Conservation (phyloP, 2,888 invertebrate species). For the Podabrus alpinus region DNA sequence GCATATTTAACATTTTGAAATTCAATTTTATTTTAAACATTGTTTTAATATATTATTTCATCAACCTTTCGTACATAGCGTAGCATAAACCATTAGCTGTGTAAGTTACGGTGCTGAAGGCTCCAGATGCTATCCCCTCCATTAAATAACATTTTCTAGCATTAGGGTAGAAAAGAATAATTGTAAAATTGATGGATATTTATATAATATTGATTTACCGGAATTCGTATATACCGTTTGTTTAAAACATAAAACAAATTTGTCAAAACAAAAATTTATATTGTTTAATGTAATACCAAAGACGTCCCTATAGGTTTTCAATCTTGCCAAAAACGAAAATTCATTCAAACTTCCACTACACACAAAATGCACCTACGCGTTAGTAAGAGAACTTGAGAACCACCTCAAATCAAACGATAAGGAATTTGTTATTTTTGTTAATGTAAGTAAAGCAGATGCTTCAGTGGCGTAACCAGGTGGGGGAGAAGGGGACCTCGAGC, state of each 20-base stretch:
- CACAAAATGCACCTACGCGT: background rate
- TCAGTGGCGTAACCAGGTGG: too few species aligned
- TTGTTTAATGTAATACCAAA: background rate
- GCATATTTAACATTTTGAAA: too few species aligned
- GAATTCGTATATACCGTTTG: background rate
- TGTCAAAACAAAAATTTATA: background rate
- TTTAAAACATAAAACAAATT: background rate
- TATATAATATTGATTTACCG: background rate
- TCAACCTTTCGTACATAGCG: too few species aligned
- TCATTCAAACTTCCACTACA: background rate
- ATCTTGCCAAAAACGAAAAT: background rate
- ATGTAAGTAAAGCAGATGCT: background rate
- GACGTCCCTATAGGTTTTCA: background rate
- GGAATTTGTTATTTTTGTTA: background rate
- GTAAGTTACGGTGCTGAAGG: too few species aligned
- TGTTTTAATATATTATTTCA: too few species aligned
- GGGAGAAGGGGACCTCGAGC: too few species aligned
- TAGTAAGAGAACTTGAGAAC: background rate
- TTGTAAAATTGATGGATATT: too few species aligned
- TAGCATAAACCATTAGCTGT: too few species aligned
- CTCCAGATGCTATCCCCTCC: too few species aligned
- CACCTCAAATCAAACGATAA: background rate
- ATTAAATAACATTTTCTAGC: too few species aligned
- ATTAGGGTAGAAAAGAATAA: background rate
- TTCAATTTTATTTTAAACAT: too few species aligned